These are phyloP conservation scores for Crypturellus tataupa DNA, from an alignment of 2,797 vertebrate genomes.

Conservation along the genomic window DNA sequence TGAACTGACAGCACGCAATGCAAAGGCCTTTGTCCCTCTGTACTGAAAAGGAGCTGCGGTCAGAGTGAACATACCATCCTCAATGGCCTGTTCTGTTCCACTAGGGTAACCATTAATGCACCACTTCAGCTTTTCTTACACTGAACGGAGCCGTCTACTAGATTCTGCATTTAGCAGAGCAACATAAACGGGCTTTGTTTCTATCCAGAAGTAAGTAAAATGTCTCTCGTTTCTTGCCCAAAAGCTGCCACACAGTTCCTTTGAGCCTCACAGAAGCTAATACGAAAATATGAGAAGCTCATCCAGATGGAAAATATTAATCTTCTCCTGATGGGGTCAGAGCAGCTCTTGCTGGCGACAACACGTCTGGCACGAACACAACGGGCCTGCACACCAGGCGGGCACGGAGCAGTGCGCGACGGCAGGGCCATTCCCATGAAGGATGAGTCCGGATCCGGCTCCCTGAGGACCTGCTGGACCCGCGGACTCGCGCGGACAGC, in stretches of 20 bases:
- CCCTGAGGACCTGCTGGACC: neutral
- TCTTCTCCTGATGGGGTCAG: neutral
- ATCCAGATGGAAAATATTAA: conserved; percentile 29
- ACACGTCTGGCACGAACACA: neutral
- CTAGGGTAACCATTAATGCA: neutral
- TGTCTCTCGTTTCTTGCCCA: neutral
- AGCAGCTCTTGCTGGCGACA: neutral
- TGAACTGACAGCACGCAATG: neutral
- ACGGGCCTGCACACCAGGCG: neutral
- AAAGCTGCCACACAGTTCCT: conserved; percentile 17
- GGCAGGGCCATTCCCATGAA: neutral
- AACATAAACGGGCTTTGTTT: neutral
- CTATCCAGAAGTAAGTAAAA: neutral
- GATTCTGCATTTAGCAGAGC: neutral
- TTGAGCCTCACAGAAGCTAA: conserved; percentile 28
- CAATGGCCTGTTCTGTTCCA: neutral
- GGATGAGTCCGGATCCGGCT: neutral
- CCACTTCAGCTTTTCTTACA: neutral
- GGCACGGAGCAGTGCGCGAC: neutral
- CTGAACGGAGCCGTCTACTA: neutral
- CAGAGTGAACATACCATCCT: neutral
- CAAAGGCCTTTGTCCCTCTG: neutral
- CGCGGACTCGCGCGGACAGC: no score
- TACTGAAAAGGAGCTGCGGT: neutral
- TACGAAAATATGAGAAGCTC: conserved; percentile 22